Evolutionary conservation across 1,140 invertebrate genomes (phyloP).

Genomic region (Cotesia vestalis): DNA sequence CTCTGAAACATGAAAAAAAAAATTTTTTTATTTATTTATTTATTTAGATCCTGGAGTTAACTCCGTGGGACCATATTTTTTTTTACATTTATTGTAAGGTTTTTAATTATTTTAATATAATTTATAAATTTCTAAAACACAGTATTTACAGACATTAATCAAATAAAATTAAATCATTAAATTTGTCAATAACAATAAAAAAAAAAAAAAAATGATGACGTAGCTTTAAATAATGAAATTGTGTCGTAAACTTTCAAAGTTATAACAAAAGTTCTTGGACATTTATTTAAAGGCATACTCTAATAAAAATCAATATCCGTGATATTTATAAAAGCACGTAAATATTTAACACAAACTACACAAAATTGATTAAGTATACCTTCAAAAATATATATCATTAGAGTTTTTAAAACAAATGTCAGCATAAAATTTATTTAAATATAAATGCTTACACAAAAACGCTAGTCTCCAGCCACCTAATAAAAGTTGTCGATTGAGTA

Average conservation of each 20-base stretch:
- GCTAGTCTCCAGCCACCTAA: conserved; percentile 72
- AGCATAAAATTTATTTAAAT: background rate
- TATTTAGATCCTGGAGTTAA: too few relatives aligned
- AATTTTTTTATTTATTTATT: too few relatives aligned
- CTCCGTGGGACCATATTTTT: too few relatives aligned
- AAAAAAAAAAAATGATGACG: too few relatives aligned
- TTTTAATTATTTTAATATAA: too few relatives aligned
- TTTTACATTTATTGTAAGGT: too few relatives aligned
- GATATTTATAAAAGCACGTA: too few relatives aligned
- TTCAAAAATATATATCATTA: background rate
- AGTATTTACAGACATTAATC: too few relatives aligned
- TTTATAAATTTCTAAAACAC: too few relatives aligned
- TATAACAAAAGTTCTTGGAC: background rate
- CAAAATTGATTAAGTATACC: background rate
- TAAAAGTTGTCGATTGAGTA: conserved; percentile 49
- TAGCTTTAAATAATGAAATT: background rate
- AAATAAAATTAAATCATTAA: background rate
- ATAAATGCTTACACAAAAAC: conserved; percentile 76
- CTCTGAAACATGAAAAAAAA: conserved; percentile 68
- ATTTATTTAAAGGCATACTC: background rate
- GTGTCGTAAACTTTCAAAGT: background rate
- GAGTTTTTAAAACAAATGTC: background rate
- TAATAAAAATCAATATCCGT: background rate
- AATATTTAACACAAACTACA: background rate
- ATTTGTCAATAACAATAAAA: background rate